Conservation (phyloP, 2,888 invertebrate genomes). For the Ectemnius cavifrons region DNA sequence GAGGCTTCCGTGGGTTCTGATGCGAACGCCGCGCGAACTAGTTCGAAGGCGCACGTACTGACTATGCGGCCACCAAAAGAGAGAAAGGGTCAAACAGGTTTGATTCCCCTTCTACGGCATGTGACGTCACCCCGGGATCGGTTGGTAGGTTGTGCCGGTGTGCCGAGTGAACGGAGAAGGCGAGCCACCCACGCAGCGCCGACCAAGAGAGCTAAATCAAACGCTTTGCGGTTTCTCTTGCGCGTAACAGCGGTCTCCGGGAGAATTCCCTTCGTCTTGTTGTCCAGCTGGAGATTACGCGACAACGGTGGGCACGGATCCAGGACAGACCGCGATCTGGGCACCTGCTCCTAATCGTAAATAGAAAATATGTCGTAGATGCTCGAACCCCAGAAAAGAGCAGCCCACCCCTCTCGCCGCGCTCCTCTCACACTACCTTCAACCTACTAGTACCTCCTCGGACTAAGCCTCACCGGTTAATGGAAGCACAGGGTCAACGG, state of each 20-base stretch:
- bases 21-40: slow-evolving; percentile 12
- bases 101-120: slow-evolving; percentile 45
- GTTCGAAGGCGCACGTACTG: neutral
- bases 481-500: slow-evolving; percentile 29
- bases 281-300: slow-evolving; percentile 52
- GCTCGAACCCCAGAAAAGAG: slow-evolving; percentile 13
- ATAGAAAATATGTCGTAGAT: slow-evolving; percentile 40
- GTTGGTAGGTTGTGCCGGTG: slow-evolving; percentile 34
- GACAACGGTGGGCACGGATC: slow-evolving; percentile 39
- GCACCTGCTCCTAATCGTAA: slow-evolving; percentile 38
- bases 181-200: slow-evolving; percentile 50
- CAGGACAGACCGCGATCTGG: slow-evolving; percentile 34
- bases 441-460: neutral
- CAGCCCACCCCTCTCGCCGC: neutral
- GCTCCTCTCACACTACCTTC: neutral
- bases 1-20: neutral
- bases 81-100: slow-evolving; percentile 48
- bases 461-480: neutral
- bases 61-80: slow-evolving; percentile 19
- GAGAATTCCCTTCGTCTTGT: slow-evolving; percentile 59
- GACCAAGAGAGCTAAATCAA: slow-evolving; percentile 45
- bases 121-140: slow-evolving; percentile 54
- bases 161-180: slow-evolving; percentile 27
- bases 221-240: slow-evolving; percentile 58
- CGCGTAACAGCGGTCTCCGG: slow-evolving; percentile 52